Evolutionary conservation across 2,113 vertebrate genomes (phyloP), one percentile per base, ranked within the genome.

Genomic region (Phycodurus eques): DNA sequence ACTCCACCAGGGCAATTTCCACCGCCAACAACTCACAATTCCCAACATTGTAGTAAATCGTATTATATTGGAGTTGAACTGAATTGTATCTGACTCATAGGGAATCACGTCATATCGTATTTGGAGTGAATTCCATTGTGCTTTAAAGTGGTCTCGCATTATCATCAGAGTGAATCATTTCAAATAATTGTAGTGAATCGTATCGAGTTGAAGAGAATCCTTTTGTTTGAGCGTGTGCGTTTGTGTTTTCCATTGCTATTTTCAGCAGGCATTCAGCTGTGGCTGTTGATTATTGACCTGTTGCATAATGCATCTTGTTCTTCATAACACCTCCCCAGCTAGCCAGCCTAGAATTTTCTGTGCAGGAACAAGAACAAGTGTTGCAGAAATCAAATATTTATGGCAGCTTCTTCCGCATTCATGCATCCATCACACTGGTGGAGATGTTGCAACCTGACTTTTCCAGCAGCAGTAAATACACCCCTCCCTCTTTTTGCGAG

Each of bases 361-460:
- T 62, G 78, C 79, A 76, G 76, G 83, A 80, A 56, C 42, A n/a
- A 71, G 74, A 81, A 70, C 44, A 76, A 85, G 70, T 82, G 69
- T 88, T 87, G 83, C 47, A 76, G 71, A 69, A 83, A 91, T 93
- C 74, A 89, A 92, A 93, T 92, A 92, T 92, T 92, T 76, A 92
- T 89, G 72, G 66, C 56, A 43, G 59, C 85, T 79, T 81, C 76
- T 74, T 85, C 85, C 27, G 20, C 75, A 85, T 88, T 85, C 82
- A 80, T 80, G 78, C 66, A 73, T 79, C 59, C 66, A 73, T 79
- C 59, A 35, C 7, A 27, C 59, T 35, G 81, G 49, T 73, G 69
- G 71, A 68, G 67, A 81, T 12, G 67, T 66, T 81, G 67, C 47
- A 76, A 83, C 75, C 68, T 65, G 54, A 65, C 43, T 77, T 67